Percentiles rank a stretch among this genome's conserved stretches.
Evolutionary conservation across 1,140 invertebrate genomes (phyloP).

Genomic region (Macrosteles quadrilineatus): DNA sequence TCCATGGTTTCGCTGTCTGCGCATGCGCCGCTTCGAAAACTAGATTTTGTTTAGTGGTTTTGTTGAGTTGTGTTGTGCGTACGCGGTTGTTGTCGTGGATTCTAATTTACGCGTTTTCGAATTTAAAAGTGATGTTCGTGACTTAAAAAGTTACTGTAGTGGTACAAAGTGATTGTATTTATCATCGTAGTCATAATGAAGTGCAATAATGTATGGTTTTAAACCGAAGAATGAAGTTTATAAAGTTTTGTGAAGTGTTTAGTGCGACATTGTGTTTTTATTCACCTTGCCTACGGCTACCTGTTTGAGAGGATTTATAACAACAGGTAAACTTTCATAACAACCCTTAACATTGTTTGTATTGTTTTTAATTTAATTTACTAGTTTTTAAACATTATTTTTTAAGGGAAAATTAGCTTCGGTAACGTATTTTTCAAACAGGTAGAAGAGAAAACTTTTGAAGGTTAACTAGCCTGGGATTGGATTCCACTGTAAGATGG

Average conservation of each 20-base stretch:
- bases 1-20: background rate
- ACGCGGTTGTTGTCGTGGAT: constrained; percentile 11
- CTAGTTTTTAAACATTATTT: background rate
- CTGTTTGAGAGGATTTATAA: constrained; percentile 32
- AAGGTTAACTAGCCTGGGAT: constrained; percentile 23
- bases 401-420: background rate
- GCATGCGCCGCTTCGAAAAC: constrained; percentile 27
- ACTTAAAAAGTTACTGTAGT: constrained; percentile 10
- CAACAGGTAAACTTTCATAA: constrained; percentile 28
- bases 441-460: constrained; percentile 12
- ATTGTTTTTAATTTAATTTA: background rate
- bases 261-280: constrained; percentile 35
- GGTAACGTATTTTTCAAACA: background rate
- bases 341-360: background rate
- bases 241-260: constrained; percentile 31
- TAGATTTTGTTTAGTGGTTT: constrained; percentile 30
- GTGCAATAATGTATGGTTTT: constrained; percentile 17
- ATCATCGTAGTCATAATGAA: background rate
- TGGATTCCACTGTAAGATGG: constrained; percentile 25
- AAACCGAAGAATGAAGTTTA: constrained; percentile 26
- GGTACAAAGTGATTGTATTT: background rate
- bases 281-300: constrained; percentile 31
- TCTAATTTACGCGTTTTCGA: background rate
- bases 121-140: constrained; percentile 1
- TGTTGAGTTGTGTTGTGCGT: constrained; percentile 22